Evolutionary conservation across 1,140 invertebrate species (phyloP).

Genomic region (Megalonaias nervosa): DNA sequence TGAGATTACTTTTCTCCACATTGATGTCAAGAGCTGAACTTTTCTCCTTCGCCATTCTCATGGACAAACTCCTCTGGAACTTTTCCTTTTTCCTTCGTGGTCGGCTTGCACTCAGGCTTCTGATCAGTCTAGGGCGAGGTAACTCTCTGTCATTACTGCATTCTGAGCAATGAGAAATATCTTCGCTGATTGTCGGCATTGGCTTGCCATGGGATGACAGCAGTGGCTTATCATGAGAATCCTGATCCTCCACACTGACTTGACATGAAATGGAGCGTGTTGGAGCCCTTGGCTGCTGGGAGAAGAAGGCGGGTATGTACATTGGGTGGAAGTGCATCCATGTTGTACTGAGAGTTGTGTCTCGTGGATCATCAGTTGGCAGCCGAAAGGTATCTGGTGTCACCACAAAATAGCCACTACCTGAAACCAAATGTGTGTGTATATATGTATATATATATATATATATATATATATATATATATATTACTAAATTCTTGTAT

Average conservation of each 20-base stretch:
- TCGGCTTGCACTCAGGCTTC: conserved; percentile 51
- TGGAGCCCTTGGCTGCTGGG: conserved; percentile 38
- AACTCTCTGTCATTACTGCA: no score
- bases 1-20: conserved; percentile 45
- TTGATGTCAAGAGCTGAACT: conserved; percentile 45
- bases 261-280: conserved; percentile 65
- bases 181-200: no score
- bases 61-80: conserved; percentile 51
- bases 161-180: no score
- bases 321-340: conserved; percentile 65
- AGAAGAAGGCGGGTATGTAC: conserved; percentile 61
- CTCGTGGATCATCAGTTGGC: conserved; percentile 39
- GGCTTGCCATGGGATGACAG: no score
- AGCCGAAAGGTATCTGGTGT: conserved; percentile 64
- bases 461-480: no score
- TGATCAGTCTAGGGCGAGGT: conserved; percentile 9
- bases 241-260: conserved; percentile 38
- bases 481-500: no score
- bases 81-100: conserved; percentile 35
- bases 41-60: conserved; percentile 49
- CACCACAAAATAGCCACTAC: conserved; percentile 66
- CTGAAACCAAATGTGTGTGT: conserved; percentile 39
- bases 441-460: no score
- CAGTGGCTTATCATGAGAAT: no score
- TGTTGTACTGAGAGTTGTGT: conserved; percentile 34